Evolutionary conservation across 1,140 invertebrate genomes (phyloP), one percentile per base, ranked within the genome.

Genomic region (Cepaea nemoralis): DNA sequence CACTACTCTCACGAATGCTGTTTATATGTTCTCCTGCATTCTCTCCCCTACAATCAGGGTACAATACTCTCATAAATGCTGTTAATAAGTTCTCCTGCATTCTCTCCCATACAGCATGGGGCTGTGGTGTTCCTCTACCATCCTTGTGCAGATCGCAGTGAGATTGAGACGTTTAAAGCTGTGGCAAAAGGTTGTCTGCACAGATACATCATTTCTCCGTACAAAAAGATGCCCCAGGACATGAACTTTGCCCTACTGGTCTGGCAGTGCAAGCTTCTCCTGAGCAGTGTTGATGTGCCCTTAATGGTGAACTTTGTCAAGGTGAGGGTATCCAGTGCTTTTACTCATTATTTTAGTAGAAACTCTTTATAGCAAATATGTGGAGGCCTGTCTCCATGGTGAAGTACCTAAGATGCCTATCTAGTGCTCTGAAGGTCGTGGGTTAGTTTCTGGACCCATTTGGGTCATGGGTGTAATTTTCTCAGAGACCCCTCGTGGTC

Each of bases 81-180:
- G 33, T 67, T 67, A 67, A 35, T n/a, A 31, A n/a, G 8, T 10
- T n/a, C 63, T 67, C 27, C 19, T 48, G 8, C 19, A 8, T 19
- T 48, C 45, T 31, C 27, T 31, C 27, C 35, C 81, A 24, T 10
- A 19, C 86, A 95, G 93, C 96, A 97, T 90, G 96, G 96, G 76
- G 94, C 94, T 5, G 92, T 97, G 55, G 95, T 96, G 0, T 94
- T 97, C 93, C 90, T 97, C 14, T 97, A 97, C 88, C 96, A 98
- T 93, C 96, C 96, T 0, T 98, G 96, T 92, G 94, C 95, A 14
- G 93, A 95, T 91, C 92, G 91, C 0, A 82, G 92, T 8, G 93
- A 95, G 92, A 93, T 97, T 0, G 84, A 86, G 16, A 40, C 59
- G 16, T 91, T 97, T 78, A 94, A 93, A 87, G 89, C 91, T 66